Evolutionary conservation across 2,797 vertebrate species (phyloP), one percentile per base, ranked within the genome.

Genomic region (Yasuhikotakia modesta): DNA sequence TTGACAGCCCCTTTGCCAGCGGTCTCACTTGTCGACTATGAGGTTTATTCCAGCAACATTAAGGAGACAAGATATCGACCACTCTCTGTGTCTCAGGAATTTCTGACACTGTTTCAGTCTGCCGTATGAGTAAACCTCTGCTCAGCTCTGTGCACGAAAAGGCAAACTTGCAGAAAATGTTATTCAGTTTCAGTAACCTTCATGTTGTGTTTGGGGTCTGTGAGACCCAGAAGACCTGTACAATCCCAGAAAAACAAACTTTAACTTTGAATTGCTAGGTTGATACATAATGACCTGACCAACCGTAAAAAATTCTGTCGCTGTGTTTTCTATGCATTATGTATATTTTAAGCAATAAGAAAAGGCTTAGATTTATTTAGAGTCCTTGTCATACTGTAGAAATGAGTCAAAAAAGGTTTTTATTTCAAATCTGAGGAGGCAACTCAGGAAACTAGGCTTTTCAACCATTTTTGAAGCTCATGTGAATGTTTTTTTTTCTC

Each of bases 1-100:
- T 86, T 90, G 87, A 90, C 87, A 83, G 57, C 57, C 85, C 30
- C 86, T 86, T 82, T 87, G 87, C 81, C 73, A 82, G 85, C 76
- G 86, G 87, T 88, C 48, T 70, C 48, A 55, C 64, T 63, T 76
- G 78, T 76, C 30, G 63, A 35, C 53, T 39, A 73, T 71, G 45
- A 60, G 61, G 63, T 72, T 69, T 53, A 66, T 76, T 73, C 46
- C 52, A 63, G 70, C 21, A 78, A 65, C 76, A 71, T 78, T 71
- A 78, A 65, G 68, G 17, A 78, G 68, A 78, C 76, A 71, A 71
- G 76, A 57, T 65, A 78, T 78, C 76, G 76, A 71, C 76, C 60
- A 65, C 35, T 71, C 24, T 78, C 13, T 21, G 48, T 32, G 46
- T 52, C 57, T 77, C 19, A 70, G 57, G 35, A 3, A 22, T 55